phyloP scores from a whole-genome alignment of 2,113 vertebrate species.

The Myrmophylax atrothorax region DNA sequence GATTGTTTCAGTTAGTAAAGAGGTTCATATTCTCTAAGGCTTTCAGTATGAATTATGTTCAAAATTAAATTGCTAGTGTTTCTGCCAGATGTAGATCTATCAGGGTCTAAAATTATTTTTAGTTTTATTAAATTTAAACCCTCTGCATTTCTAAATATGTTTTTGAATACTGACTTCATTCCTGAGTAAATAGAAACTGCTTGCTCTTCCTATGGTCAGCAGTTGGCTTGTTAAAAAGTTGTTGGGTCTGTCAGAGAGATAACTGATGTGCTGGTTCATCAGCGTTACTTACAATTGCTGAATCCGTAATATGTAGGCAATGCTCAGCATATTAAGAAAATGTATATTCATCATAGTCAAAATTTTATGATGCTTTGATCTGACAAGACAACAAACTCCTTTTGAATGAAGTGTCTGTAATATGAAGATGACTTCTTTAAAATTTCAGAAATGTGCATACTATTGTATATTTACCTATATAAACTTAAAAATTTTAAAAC shows the following conservation, averaged over 20 bases:
- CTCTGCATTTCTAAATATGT: background rate
- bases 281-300: background rate
- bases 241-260: background rate
- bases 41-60: background rate
- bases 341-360: background rate
- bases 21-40: background rate
- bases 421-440: background rate
- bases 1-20: background rate
- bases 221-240: background rate
- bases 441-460: background rate
- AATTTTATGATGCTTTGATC: background rate
- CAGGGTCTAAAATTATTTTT: background rate
- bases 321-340: background rate
- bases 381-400: background rate
- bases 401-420: background rate
- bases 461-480: background rate
- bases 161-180: background rate
- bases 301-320: background rate
- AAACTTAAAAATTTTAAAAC: background rate
- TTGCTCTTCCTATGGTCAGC: background rate
- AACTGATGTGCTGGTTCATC: background rate
- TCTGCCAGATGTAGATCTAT: background rate
- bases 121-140: background rate
- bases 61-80: background rate
- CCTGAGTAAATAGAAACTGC: background rate